Evolutionary conservation across 2,113 vertebrate genomes (phyloP), one percentile per base, ranked within the genome.

Genomic region (Dolichallabes microphthalmus): DNA sequence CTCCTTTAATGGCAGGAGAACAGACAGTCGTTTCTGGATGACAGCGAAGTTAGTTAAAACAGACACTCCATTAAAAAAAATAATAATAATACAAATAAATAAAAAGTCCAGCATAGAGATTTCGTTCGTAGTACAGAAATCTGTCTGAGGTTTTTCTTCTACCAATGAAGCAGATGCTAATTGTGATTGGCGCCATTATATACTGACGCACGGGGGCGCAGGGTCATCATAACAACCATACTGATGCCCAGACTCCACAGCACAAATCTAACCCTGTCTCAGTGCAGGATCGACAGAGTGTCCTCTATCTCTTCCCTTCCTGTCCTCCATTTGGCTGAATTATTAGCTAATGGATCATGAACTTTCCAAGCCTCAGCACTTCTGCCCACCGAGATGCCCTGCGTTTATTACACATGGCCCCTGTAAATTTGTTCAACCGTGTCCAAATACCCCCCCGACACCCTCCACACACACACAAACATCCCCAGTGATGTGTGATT

Each of bases 331-430:
- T 82, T 73, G 35, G 82, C 63, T 92, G 91, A 92, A 80, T 92
- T 92, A 93, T 91, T 89, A 88, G 71, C 64, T 83, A 69, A 92
- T 92, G 89, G 90, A 91, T 89, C 82, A 86, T 85, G 66, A 69
- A 55, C 52, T 91, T 93, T 90, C 88, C 78, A 89, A 82, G 86
- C 89, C 90, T 92, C 91, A 91, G 90, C 92, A 90, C 86, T 91
- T 91, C 86, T 90, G 27, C 86, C 85, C 88, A 87, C 86, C 86
- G 88, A 66, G 66, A 88, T 89, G 89, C 86, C 88, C 88, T 83
- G 84, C 76, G 80, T 91, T 92, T 90, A 91, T 91, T 92, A 90
- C 80, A 60, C 20, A 57, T 52, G 86, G 85, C 87, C 82, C 66
- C 83, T 86, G 17, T 81, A 81, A 64, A 81, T 81, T 50, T 81